A percentile compares a stretch with the other conserved stretches of the same genome.
phyloP scores from a whole-genome alignment of 2,113 vertebrate species.

The Sinocyclocheilus rhinocerous region DNA sequence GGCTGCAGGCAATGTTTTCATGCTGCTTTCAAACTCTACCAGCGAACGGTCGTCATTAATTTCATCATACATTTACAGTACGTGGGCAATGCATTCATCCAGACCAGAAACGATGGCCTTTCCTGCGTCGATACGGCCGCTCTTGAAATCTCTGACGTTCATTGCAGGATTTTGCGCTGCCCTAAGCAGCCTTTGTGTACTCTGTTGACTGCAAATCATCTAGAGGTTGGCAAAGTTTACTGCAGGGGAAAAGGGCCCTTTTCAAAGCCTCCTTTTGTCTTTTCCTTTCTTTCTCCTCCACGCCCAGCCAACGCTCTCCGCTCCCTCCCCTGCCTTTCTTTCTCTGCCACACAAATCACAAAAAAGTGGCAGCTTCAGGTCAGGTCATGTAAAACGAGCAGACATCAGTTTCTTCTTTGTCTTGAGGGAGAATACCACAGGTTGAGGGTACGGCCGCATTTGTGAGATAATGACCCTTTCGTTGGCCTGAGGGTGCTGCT shows the following conservation, averaged over 20 bases:
- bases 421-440: slow-evolving; percentile 62
- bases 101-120: neutral
- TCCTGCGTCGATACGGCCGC: neutral
- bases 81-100: neutral
- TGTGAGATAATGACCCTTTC: slow-evolving; percentile 63
- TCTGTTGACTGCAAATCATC: slow-evolving; percentile 64
- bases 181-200: slow-evolving; percentile 59
- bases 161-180: slow-evolving; percentile 46
- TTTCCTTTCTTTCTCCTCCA: slow-evolving; percentile 70
- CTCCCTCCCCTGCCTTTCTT: slow-evolving; percentile 51
- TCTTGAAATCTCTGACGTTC: slow-evolving; percentile 26
- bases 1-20: neutral
- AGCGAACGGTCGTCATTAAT: neutral
- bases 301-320: slow-evolving; percentile 56
- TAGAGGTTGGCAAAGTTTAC: slow-evolving; percentile 60
- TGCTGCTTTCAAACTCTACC: neutral
- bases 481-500: slow-evolving; percentile 50
- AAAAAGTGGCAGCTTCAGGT: slow-evolving; percentile 71
- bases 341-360: slow-evolving; percentile 70
- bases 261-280: slow-evolving; percentile 68
- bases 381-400: slow-evolving; percentile 72
- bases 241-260: slow-evolving; percentile 61
- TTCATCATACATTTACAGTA: neutral
- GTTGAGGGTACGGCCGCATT: slow-evolving; percentile 59
- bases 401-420: slow-evolving; percentile 71